Percentiles rank a stretch among this genome's conserved stretches.
Conservation (phyloP, 2,797 vertebrate species). For the Coregonus sp. region DNA sequence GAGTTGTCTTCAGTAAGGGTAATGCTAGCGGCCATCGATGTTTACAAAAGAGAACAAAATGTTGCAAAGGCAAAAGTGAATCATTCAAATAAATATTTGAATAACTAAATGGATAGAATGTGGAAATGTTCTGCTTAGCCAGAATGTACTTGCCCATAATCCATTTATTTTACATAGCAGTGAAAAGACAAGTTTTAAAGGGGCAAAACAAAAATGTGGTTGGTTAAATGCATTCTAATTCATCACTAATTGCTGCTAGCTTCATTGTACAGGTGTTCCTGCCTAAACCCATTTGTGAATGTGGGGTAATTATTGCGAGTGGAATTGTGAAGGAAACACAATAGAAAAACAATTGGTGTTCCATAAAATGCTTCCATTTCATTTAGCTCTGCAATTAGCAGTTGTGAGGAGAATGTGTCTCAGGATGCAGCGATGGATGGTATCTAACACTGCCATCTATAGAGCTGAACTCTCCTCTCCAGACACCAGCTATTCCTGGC, state of each 20-base stretch:
- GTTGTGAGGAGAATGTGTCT: slow-evolving; percentile 7
- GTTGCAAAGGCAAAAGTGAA: too few relatives aligned
- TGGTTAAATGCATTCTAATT: slow-evolving; percentile 37
- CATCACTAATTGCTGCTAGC: slow-evolving; percentile 37
- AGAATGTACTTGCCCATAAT: slow-evolving; percentile 4
- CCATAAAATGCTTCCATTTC: background rate
- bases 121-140: slow-evolving; percentile 34
- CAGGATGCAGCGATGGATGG: background rate
- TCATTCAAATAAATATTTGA: slow-evolving; percentile 13
- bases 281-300: slow-evolving; percentile 4
- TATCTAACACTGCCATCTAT: background rate
- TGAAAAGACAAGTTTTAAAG: slow-evolving; percentile 54
- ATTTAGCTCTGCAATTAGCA: background rate
- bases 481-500: background rate
- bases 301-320: background rate
- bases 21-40: too few relatives aligned
- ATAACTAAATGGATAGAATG: slow-evolving; percentile 17
- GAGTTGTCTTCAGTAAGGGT: too few relatives aligned
- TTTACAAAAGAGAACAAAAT: too few relatives aligned
- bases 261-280: slow-evolving; percentile 6
- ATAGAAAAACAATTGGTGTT: slow-evolving; percentile 12
- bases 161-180: slow-evolving; percentile 34
- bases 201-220: slow-evolving; percentile 39
- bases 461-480: slow-evolving; percentile 1
- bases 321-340: background rate